Conservation (phyloP, 1,140 invertebrate genomes). For the Pseudomyrmex pallidus region DNA sequence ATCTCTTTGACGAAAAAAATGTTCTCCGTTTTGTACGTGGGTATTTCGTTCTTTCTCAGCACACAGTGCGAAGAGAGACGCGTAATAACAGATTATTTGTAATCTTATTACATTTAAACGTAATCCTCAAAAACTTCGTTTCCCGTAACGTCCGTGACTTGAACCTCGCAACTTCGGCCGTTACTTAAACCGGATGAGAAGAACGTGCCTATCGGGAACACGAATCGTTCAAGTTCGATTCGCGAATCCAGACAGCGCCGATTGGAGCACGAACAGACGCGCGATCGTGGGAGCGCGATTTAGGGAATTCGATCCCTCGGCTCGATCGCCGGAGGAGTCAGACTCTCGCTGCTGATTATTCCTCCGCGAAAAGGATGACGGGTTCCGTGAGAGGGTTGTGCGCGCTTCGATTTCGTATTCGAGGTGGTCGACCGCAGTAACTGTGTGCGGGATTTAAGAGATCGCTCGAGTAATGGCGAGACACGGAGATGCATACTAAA, state of each 20-base stretch:
- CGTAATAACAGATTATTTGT: background rate
- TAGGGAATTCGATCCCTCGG: conserved; percentile 7
- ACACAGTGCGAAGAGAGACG: too few species aligned
- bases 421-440: conserved; percentile 17
- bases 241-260: background rate
- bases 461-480: conserved; percentile 41
- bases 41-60: too few species aligned
- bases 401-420: conserved; percentile 46
- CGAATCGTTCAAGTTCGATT: conserved; percentile 1
- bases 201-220: background rate
- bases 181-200: background rate
- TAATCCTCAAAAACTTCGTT: background rate
- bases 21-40: too few species aligned
- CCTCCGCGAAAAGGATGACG: background rate
- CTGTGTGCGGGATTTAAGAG: conserved; percentile 50
- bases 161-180: conserved; percentile 22
- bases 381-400: background rate
- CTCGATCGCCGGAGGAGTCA: background rate
- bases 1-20: too few species aligned
- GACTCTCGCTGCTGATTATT: conserved; percentile 25
- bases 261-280: background rate
- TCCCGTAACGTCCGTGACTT: background rate
- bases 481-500: conserved; percentile 55
- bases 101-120: background rate
- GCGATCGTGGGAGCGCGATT: background rate